Evolutionary conservation across 2,797 vertebrate species (phyloP), one percentile per base, ranked within the genome.

Genomic region (Cygnus olor): DNA sequence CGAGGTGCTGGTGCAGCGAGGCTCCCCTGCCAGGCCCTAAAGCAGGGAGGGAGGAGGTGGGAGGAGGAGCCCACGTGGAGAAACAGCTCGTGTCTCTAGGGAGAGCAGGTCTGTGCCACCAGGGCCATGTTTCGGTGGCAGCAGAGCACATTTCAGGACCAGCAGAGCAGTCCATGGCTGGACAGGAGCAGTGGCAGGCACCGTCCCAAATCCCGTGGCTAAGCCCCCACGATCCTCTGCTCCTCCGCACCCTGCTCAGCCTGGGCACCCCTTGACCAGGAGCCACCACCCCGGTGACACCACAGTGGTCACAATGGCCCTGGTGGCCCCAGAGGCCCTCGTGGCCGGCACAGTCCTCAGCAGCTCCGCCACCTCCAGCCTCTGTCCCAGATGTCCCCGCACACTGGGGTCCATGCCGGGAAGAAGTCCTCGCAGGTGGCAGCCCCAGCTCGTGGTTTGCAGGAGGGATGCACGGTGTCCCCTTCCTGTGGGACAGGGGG

Each of bases 71-170:
- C 16, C 63, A 32, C 6, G 2, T 28, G 24, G 56, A 20, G 56
- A 22, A 22, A 1, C 19, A 12, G n/a, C 63, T 53, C 0, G 0
- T 66, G 61, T 16, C 38, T 2, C 0, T 0, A 58, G 1, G 4
- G 66, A 10, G 10, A 28, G 40, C 0, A 4, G 51, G 11, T 32
- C 56, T 1, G 0, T 0, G 1, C 70, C 65, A 61, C 70, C 51
- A 18, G 12, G 30, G 51, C 17, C 51, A 11, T 1, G 0, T 49
- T 15, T 36, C 0, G 0, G 38, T 3, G 32, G 7, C 25, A 63
- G 16, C 21, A 54, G 38, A 49, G 49, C 49, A 49, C 24, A 5
- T 49, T 49, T 22, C 80, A 60, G 58, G 49, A 79, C 77, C 27
- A 36, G 76, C 73, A 73, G 73, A 53, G 70, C 4, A 3, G 24